phyloP scores from a whole-genome alignment of 2,888 invertebrate species.

The Thereva nobilitata region DNA sequence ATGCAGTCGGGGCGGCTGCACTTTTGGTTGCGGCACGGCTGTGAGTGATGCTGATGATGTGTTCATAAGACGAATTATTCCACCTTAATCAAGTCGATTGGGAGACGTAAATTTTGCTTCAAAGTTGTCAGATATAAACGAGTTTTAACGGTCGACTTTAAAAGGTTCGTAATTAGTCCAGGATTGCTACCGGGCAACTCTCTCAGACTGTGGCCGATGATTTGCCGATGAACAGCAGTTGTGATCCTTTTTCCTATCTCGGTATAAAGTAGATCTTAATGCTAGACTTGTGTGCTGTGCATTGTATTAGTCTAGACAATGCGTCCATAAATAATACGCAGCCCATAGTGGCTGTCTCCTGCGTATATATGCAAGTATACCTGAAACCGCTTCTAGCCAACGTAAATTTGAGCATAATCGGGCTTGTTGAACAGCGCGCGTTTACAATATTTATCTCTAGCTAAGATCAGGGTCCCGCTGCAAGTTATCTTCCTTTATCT shows the following conservation, averaged over 20 bases:
- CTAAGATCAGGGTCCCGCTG: conserved; percentile 1
- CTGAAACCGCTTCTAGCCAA: neutral
- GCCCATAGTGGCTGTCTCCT: conserved; percentile 17
- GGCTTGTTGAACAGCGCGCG: conserved; percentile 31
- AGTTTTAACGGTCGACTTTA: too few relatives aligned
- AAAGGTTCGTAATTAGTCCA: too few relatives aligned
- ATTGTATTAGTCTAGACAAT: conserved; percentile 21
- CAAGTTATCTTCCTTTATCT: too few relatives aligned
- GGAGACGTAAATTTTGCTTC: neutral
- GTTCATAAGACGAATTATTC: conserved; percentile 1
- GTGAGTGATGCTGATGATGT: conserved; percentile 1
- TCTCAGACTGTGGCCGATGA: too few relatives aligned
- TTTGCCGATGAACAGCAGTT: too few relatives aligned
- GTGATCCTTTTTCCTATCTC: too few relatives aligned
- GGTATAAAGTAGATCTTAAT: too few relatives aligned
- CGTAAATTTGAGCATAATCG: conserved; percentile 31
- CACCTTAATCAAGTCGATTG: conserved; percentile 9
- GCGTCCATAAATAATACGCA: conserved; percentile 30
- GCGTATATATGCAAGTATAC: conserved; percentile 18
- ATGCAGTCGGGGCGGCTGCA: neutral
- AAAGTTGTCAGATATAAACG: too few relatives aligned
- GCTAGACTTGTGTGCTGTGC: conserved; percentile 4
- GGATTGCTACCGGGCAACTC: too few relatives aligned
- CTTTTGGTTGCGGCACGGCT: neutral
- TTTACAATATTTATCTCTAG: conserved; percentile 24